Evolutionary conservation across 1,140 invertebrate species (phyloP).

Genomic region (Papilio dardanus): DNA sequence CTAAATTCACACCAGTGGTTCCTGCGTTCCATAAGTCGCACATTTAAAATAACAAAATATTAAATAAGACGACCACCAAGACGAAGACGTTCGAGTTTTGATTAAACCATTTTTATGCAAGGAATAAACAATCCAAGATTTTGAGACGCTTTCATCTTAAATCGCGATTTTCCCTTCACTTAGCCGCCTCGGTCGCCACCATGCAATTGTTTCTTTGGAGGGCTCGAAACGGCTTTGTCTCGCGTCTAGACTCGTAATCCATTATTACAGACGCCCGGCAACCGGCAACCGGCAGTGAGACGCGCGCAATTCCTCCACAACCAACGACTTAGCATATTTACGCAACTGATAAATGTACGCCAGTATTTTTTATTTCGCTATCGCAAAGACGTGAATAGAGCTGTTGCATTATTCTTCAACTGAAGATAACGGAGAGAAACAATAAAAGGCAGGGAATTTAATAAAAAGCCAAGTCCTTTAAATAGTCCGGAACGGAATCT

Average conservation of each 20-base stretch:
- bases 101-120: not conserved
- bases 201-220: conserved; percentile 44
- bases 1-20: not conserved
- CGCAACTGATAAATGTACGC: conserved; percentile 69
- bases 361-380: conserved; percentile 60
- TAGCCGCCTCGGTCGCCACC: conserved; percentile 44
- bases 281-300: conserved; percentile 57
- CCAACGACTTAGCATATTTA: conserved; percentile 74
- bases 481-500: conserved; percentile 25
- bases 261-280: conserved; percentile 64
- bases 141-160: not conserved
- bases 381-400: conserved; percentile 66
- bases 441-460: conserved; percentile 40
- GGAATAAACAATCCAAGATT: not conserved
- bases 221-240: conserved; percentile 70
- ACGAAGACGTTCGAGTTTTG: not conserved
- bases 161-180: conserved; percentile 30
- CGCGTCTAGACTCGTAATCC: conserved; percentile 76
- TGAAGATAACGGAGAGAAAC: conserved; percentile 50
- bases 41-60: no score
- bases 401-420: conserved; percentile 69
- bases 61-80: not conserved
- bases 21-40: no score
- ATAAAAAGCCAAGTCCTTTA: conserved; percentile 36
- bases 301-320: conserved; percentile 56